Percentiles rank a stretch among this genome's conserved stretches.
These are phyloP conservation scores for Sorex maritimensis DNA, from an alignment of 2,797 vertebrate genomes.

Conservation along the genomic window DNA sequence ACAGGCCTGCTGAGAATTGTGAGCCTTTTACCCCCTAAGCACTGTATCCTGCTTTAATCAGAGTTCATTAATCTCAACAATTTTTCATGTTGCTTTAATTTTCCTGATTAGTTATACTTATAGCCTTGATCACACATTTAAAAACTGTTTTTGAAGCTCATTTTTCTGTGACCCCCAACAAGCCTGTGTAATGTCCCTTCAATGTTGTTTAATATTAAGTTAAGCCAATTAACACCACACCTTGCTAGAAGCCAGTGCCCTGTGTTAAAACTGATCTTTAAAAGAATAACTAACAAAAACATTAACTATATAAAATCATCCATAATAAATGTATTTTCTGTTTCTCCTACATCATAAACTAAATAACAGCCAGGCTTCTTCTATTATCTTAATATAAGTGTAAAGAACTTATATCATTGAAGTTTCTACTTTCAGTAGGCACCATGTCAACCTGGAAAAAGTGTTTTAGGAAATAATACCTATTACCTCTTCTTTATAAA, in stretches of 20 bases:
- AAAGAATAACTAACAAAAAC: conserved; percentile 67
- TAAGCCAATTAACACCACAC: conserved; percentile 72
- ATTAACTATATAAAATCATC: conserved; percentile 31
- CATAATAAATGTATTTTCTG: conserved; percentile 44
- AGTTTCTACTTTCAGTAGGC: neutral
- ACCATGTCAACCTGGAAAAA: neutral
- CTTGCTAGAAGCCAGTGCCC: conserved; percentile 60
- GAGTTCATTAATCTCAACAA: conserved; percentile 78
- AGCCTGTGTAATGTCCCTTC: conserved; percentile 64
- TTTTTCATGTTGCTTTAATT: conserved; percentile 80
- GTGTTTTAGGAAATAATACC: conserved; percentile 31
- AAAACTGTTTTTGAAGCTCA: conserved; percentile 72
- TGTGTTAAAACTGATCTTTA: conserved; percentile 58
- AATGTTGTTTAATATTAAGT: conserved; percentile 67
- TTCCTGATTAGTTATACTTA: conserved; percentile 73
- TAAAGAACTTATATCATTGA: neutral
- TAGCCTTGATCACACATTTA: conserved; percentile 74
- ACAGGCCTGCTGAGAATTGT: conserved; percentile 68
- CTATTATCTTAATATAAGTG: conserved; percentile 39
- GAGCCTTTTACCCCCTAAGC: conserved; percentile 77
- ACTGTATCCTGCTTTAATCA: conserved; percentile 82
- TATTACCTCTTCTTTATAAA: conserved; percentile 50
- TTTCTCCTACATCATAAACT: conserved; percentile 34
- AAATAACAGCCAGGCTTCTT: conserved; percentile 57
- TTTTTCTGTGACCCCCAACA: conserved; percentile 57